Conservation (phyloP, 1,140 invertebrate genomes). For the Papilio polyxenes region DNA sequence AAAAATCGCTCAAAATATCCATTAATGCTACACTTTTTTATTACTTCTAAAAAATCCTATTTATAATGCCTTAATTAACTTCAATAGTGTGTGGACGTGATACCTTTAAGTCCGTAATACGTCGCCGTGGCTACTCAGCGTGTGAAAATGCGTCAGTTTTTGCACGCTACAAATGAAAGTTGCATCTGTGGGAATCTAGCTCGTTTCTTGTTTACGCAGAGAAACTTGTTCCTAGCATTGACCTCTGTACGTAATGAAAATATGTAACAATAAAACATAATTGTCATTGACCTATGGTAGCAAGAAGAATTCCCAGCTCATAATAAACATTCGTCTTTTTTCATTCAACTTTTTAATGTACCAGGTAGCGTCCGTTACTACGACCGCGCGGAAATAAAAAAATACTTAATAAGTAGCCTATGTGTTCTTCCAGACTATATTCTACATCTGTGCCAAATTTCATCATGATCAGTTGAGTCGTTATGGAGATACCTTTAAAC, state of each 20-base stretch:
- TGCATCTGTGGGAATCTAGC: conserved; percentile 73
- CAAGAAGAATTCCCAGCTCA: neutral
- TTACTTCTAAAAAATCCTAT: no score
- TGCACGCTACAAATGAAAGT: conserved; percentile 77
- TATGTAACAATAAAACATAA: conserved; percentile 25
- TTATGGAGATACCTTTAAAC: no score
- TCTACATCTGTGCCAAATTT: no score
- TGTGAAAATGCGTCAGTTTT: conserved; percentile 72
- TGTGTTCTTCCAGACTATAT: no score
- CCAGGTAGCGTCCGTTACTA: no score
- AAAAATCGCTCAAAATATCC: no score
- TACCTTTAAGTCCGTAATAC: neutral
- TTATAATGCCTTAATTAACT: no score
- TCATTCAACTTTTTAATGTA: neutral
- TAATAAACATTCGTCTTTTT: neutral
- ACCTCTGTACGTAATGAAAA: conserved; percentile 48
- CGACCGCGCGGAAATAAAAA: no score
- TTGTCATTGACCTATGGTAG: conserved; percentile 3
- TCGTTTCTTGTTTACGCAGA: conserved; percentile 61
- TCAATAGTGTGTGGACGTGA: neutral
- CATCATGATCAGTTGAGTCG: no score
- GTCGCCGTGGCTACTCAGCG: conserved; percentile 50
- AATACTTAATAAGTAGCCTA: no score
- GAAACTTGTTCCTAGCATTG: conserved; percentile 75
- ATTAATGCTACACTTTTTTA: no score